Evolutionary conservation across 2,888 invertebrate species (phyloP), one percentile per base, ranked within the genome.

Genomic region (Macaria liturata): DNA sequence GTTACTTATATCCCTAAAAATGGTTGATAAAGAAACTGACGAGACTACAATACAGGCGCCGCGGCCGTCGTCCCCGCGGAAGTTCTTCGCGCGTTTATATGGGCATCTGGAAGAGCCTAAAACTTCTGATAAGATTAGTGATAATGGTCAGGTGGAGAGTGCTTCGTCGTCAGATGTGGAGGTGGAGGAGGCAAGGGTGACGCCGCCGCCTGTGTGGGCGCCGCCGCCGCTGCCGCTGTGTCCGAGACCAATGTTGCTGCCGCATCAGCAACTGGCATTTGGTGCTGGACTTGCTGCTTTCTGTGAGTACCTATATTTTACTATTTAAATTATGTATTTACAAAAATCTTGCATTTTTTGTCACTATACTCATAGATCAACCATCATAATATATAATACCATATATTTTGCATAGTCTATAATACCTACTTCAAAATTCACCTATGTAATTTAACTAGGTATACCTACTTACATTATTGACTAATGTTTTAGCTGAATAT

Each of bases 1-100:
- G 87, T 79, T 32, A 45, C 46, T 45, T 1, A 20, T 20, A 20
- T 20, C 20, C 20, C 6, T 39, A 30, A 59, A 56, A 37, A 67
- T 67, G 67, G 59, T 56, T 51, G 65, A 63, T 44, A 49, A 40
- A 31, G 57, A 60, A 40, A 32, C 76, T 32, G 72, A 77, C n/a
- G 56, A 68, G 40, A 79, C 80, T 4, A 59, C 77, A 9, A 72
- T 86, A 46, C 78, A 79, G 44, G 67, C 80, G 1, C 85, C 90
- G 45, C 88, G 93, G 30, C 96, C 96, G 0, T 96, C 96, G 7
- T 96, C 96, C 0, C 96, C 96, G 56, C 92, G 96, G 34, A 95
- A 95, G 72, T 97, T 97, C 82, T 97, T 97, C 78, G 95, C 96
- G 50, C 92, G 96, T 56, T 91, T 97, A 44, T 97, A 97, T 74